Percentiles rank a stretch among this genome's conserved stretches.
phyloP scores from a whole-genome alignment of 2,888 invertebrate genomes.

The Sarcophaga subvicina region DNA sequence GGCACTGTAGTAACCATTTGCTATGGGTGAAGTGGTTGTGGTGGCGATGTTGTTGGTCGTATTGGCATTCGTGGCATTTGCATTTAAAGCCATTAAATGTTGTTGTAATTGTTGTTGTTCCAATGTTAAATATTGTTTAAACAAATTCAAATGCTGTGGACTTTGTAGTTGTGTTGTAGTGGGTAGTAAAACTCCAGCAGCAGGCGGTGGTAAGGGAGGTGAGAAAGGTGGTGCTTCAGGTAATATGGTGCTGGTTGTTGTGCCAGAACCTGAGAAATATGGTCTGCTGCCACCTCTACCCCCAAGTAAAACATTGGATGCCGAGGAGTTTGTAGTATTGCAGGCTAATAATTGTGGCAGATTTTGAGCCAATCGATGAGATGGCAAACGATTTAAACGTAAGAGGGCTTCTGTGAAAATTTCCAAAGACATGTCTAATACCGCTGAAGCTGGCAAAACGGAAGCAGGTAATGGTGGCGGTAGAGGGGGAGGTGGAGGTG shows the following conservation, averaged over 20 bases:
- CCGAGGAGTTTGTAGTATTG: slow-evolving; percentile 15
- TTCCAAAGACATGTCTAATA: slow-evolving; percentile 58
- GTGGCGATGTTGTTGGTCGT: neutral
- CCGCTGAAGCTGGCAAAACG: slow-evolving; percentile 26
- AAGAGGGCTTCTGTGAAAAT: slow-evolving; percentile 62
- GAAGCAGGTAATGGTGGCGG: neutral
- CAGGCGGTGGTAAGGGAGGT: neutral
- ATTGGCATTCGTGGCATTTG: neutral
- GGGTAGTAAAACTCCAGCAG: neutral
- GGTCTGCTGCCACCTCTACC: neutral
- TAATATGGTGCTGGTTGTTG: neutral
- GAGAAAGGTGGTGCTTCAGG: neutral
- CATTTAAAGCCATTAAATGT: slow-evolving; percentile 34
- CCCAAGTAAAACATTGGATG: neutral
- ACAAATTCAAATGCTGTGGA: slow-evolving; percentile 52
- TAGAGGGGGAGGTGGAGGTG: slow-evolving; percentile 10
- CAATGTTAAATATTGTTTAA: slow-evolving; percentile 50
- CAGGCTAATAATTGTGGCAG: slow-evolving; percentile 20
- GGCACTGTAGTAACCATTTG: slow-evolving; percentile 21
- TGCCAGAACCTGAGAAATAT: neutral
- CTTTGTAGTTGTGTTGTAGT: slow-evolving; percentile 22
- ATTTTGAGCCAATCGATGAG: slow-evolving; percentile 31
- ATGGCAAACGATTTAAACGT: slow-evolving; percentile 63
- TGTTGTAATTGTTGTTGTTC: slow-evolving; percentile 43
- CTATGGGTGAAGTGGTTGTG: neutral